A percentile compares a stretch with the other conserved stretches of the same genome.
phyloP scores from a whole-genome alignment of 2,888 invertebrate genomes.

The Siphlonurus alternatus region DNA sequence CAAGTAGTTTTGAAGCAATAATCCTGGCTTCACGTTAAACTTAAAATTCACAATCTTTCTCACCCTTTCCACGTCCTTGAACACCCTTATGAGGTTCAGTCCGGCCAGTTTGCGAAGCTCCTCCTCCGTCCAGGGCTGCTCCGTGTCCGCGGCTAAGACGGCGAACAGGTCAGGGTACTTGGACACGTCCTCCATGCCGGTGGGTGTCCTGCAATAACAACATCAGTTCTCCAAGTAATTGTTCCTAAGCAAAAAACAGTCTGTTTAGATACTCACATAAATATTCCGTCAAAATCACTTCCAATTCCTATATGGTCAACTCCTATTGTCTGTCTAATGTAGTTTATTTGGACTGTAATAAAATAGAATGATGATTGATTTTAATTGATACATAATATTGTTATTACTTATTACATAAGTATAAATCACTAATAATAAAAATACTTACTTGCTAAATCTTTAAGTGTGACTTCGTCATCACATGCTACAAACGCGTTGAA shows the following conservation, averaged over 20 bases:
- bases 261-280: too few species aligned
- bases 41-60: too few species aligned
- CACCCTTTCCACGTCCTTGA: slow-evolving; percentile 48
- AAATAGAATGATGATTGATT: too few species aligned
- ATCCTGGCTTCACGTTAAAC: too few species aligned
- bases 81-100: slow-evolving; percentile 54
- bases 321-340: too few species aligned
- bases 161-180: slow-evolving; percentile 32
- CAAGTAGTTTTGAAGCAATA: too few species aligned
- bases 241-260: too few species aligned
- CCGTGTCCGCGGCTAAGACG: slow-evolving; percentile 21
- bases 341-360: too few species aligned
- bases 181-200: slow-evolving; percentile 32
- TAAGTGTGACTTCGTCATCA: slow-evolving; percentile 18
- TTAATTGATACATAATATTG: too few species aligned
- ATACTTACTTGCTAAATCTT: slow-evolving; percentile 23
- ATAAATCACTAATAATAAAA: neutral
- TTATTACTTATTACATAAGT: too few species aligned
- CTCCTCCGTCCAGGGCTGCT: slow-evolving; percentile 55
- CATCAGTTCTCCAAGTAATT: neutral
- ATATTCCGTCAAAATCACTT: too few species aligned
- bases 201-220: slow-evolving; percentile 24
- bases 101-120: slow-evolving; percentile 63
- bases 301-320: too few species aligned
- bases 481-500: slow-evolving; percentile 22